These are phyloP conservation scores for Galbula dea DNA, from an alignment of 2,113 vertebrate species.

Conservation along the genomic window DNA sequence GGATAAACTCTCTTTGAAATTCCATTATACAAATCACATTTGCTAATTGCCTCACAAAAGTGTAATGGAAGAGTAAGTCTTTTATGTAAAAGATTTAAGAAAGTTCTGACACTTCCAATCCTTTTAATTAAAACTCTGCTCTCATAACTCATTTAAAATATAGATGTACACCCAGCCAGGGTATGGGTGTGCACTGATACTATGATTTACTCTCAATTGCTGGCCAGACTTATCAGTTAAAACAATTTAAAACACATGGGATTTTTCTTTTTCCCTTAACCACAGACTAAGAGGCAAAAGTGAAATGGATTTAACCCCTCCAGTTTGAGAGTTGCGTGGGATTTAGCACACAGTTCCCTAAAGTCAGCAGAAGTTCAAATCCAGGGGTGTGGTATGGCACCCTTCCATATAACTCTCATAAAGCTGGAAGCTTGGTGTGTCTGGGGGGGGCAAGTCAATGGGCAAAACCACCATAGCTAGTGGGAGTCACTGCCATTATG, in stretches of 20 bases:
- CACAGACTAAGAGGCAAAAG: background rate
- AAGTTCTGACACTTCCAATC: constrained; percentile 22
- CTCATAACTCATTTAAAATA: constrained; percentile 22
- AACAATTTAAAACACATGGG: constrained; percentile 56
- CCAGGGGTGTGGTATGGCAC: background rate
- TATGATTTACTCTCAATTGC: constrained; percentile 37
- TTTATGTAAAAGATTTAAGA: background rate
- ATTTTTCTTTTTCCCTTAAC: background rate
- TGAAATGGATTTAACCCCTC: constrained; percentile 17
- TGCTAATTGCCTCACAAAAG: background rate
- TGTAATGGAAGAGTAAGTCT: background rate
- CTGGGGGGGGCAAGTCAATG: background rate
- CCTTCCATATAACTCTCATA: background rate
- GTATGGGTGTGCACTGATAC: constrained; percentile 25
- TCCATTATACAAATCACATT: background rate
- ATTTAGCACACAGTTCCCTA: background rate
- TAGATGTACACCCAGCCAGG: background rate
- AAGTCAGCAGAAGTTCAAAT: constrained; percentile 33
- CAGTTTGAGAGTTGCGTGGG: background rate
- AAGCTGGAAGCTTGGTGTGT: background rate
- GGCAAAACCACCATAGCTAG: background rate
- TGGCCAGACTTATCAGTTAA: constrained; percentile 48
- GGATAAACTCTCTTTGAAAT: background rate
- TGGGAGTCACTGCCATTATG: background rate
- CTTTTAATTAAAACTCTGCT: constrained; percentile 24